Evolutionary conservation across 2,113 vertebrate genomes (phyloP).

Genomic region (Semnopithecus entellus): DNA sequence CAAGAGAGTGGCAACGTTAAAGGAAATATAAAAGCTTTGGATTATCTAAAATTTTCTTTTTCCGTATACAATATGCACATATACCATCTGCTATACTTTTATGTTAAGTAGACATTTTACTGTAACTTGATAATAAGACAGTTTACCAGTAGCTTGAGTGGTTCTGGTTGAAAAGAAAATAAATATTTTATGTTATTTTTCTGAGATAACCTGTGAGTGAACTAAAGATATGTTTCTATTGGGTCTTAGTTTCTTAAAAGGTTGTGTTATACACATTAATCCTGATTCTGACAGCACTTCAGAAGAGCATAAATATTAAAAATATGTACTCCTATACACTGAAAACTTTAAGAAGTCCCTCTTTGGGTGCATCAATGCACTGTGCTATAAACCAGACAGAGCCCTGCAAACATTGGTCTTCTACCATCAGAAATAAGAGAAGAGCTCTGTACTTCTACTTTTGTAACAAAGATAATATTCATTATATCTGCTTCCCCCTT

Average conservation of each 20-base stretch:
- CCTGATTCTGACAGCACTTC: not conserved
- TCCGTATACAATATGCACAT: not conserved
- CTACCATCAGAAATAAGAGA: not conserved
- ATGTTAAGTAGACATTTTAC: not conserved
- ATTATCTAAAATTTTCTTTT: not conserved
- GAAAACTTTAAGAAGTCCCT: no score
- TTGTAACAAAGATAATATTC: not conserved
- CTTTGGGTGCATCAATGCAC: not conserved
- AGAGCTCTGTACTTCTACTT: not conserved
- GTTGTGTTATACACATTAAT: not conserved
- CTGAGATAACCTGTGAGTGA: not conserved
- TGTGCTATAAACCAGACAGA: not conserved
- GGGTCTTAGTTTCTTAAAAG: not conserved
- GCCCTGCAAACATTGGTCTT: no score
- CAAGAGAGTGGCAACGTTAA: not conserved
- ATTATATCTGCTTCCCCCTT: not conserved
- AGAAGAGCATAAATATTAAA: no score
- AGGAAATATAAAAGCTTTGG: not conserved
- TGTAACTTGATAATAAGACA: not conserved
- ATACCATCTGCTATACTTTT: not conserved
- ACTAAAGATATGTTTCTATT: no score
- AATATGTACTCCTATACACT: not conserved
- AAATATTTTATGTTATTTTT: not conserved
- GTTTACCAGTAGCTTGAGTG: not conserved
- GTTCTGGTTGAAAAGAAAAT: not conserved